Evolutionary conservation across 2,888 invertebrate genomes (phyloP).

Genomic region (Melipona beecheii): DNA sequence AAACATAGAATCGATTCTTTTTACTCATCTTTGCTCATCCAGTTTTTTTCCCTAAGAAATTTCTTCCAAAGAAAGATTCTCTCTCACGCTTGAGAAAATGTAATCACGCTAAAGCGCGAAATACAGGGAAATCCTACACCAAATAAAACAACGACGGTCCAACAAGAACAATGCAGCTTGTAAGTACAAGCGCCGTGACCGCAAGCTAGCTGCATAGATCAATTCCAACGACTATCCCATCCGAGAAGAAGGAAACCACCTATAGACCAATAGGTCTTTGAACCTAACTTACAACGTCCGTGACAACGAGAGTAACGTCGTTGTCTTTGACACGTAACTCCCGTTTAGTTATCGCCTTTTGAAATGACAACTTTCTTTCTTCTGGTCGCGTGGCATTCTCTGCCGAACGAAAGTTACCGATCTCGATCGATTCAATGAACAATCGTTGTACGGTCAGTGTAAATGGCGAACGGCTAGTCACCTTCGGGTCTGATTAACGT

Average conservation of each 20-base stretch:
- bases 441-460: constrained; percentile 65
- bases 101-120: neutral
- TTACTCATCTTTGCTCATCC: neutral
- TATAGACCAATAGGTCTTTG: neutral
- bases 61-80: neutral
- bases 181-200: neutral
- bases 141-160: neutral
- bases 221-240: constrained; percentile 1
- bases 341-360: constrained; percentile 35
- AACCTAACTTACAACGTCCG: neutral
- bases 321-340: neutral
- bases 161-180: neutral
- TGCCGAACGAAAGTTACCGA: constrained; percentile 29
- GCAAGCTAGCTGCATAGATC: constrained; percentile 7
- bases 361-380: constrained; percentile 21
- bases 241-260: constrained; percentile 2
- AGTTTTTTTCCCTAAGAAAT: neutral
- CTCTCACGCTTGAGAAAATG: neutral
- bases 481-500: neutral
- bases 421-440: constrained; percentile 51
- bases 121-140: neutral
- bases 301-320: neutral
- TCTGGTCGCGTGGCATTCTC: constrained; percentile 42
- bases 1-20: neutral
- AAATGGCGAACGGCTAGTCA: constrained; percentile 50